Conservation (phyloP, 1,140 invertebrate species). For the Macrotrachela quadricornifera region DNA sequence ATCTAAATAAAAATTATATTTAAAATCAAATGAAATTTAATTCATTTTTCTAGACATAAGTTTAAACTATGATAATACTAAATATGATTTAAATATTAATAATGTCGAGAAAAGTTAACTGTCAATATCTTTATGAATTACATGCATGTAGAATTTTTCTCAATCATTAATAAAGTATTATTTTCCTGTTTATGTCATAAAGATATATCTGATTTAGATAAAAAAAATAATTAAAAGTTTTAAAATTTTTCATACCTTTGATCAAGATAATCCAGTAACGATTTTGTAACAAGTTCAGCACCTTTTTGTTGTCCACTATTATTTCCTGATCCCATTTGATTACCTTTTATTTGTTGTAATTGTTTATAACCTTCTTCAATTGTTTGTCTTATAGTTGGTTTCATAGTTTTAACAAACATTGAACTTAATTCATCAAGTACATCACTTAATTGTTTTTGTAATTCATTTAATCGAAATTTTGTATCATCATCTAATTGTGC, state of each 20-base stretch:
- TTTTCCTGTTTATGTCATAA: too few relatives aligned
- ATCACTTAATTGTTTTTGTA: constrained; percentile 77
- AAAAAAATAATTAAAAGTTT: too few relatives aligned
- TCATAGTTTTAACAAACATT: constrained; percentile 53
- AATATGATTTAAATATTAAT: too few relatives aligned
- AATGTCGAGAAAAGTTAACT: too few relatives aligned
- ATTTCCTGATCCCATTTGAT: constrained; percentile 16
- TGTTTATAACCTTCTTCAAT: constrained; percentile 1
- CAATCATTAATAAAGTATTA: too few relatives aligned
- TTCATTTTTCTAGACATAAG: background rate
- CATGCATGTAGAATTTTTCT: too few relatives aligned
- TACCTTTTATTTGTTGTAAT: constrained; percentile 69
- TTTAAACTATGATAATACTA: too few relatives aligned
- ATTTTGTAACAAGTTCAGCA: constrained; percentile 71
- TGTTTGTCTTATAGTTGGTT: background rate
- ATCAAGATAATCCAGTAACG: constrained; percentile 85
- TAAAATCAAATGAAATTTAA: background rate
- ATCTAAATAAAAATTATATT: constrained; percentile 36
- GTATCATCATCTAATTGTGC: constrained; percentile 79
- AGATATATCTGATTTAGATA: too few relatives aligned
- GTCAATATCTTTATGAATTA: too few relatives aligned
- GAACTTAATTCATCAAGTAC: constrained; percentile 84
- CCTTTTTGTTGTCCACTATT: background rate
- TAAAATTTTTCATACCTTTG: background rate
- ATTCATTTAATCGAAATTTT: constrained; percentile 78